A percentile compares a stretch with the other conserved stretches of the same genome.
phyloP scores from a whole-genome alignment of 2,797 vertebrate species.

The Ctenosaura bakeri region DNA sequence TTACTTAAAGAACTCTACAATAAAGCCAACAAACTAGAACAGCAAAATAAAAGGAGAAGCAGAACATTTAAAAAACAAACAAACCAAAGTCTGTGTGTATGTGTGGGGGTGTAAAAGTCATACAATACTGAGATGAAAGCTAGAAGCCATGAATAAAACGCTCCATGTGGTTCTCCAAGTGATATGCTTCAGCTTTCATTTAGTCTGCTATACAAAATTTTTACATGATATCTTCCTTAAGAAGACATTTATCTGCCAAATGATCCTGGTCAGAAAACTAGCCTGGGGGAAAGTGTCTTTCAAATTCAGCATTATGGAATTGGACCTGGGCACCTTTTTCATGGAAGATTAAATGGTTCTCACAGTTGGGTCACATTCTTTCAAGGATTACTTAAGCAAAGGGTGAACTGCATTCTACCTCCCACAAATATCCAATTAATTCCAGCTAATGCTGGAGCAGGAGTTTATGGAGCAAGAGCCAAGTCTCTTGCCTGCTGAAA shows the following conservation, averaged over 20 bases:
- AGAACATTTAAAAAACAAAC: too few relatives aligned
- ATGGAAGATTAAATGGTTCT: constrained; percentile 65
- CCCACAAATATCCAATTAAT: constrained; percentile 62
- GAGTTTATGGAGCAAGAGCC: constrained; percentile 28
- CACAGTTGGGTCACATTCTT: constrained; percentile 66
- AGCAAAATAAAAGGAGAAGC: neutral
- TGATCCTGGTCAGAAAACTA: constrained; percentile 3
- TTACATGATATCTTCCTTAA: neutral
- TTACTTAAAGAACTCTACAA: too few relatives aligned
- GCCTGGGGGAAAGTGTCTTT: constrained; percentile 15
- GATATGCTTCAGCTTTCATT: neutral
- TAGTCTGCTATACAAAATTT: neutral
- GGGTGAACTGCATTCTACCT: constrained; percentile 42
- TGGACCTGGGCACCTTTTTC: neutral
- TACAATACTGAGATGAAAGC: neutral
- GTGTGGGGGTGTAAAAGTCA: neutral
- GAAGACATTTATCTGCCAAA: neutral
- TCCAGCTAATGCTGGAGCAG: constrained; percentile 40
- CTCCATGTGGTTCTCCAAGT: neutral
- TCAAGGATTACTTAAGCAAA: constrained; percentile 70
- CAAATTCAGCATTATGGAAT: neutral
- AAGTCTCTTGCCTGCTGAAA: constrained; percentile 40
- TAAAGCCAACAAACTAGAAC: neutral
- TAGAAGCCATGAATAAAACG: neutral
- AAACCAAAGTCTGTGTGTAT: neutral